These are phyloP conservation scores for Sabellastarte sp. DNA, from an alignment of 2,888 invertebrate species.

Conservation along the genomic window DNA sequence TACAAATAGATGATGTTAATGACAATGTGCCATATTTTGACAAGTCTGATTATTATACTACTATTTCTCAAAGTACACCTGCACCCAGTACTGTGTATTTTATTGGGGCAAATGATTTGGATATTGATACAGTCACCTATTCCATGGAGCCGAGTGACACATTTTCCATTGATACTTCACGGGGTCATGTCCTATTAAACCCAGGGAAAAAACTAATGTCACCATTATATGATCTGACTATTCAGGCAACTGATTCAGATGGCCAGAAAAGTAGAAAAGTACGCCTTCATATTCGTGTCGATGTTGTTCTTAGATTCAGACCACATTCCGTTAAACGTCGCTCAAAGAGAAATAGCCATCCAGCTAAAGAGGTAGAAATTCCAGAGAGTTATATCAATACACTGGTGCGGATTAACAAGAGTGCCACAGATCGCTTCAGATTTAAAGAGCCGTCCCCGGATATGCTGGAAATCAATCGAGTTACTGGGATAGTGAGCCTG, in stretches of 20 bases:
- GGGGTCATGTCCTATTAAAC: neutral
- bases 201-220: neutral
- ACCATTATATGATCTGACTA: neutral
- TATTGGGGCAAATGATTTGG: neutral
- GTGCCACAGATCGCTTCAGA: constrained; percentile 18
- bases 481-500: constrained; percentile 21
- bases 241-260: neutral
- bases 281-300: neutral
- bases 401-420: constrained; percentile 16
- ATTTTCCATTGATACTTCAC: neutral
- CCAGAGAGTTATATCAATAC: constrained; percentile 13
- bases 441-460: constrained; percentile 25
- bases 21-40: neutral
- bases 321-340: no score
- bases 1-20: neutral
- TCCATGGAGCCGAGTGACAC: neutral
- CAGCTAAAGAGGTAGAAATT: constrained; percentile 16
- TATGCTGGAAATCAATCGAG: constrained; percentile 19
- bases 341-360: neutral
- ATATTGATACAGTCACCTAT: neutral
- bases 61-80: neutral
- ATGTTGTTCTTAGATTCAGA: neutral
- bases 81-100: neutral
- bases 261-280: neutral
- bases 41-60: neutral